Evolutionary conservation across 1,140 invertebrate genomes (phyloP), one percentile per base, ranked within the genome.

Genomic region (Piezodorus guildinii): DNA sequence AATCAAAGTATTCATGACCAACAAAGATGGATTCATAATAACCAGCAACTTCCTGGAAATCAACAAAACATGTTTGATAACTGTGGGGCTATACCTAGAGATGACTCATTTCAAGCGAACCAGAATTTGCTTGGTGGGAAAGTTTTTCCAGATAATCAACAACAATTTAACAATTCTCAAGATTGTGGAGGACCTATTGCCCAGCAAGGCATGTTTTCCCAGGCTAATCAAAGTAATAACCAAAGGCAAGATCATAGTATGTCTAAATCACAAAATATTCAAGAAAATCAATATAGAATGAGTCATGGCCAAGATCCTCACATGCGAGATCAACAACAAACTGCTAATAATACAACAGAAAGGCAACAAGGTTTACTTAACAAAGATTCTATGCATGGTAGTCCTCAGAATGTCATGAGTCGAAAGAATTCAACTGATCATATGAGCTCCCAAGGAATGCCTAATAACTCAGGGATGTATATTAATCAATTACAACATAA

Each of bases 1-100:
- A 56, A 56, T 56, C 52, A 21, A 56, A 56, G 23, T 56, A 17
- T 49, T 49, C 52, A 19, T 56, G 52, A 56, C 23, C 17, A 16
- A 39, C 34, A 39, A 25, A 21, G 23, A 15, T 56, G 52, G 46
- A 49, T 49, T 19, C 52, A 56, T 25, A 25, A 23, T 25, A 21
- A 25, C 23, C 17, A 25, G 5, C 10, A 56, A 56, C 52, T 19
- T 15, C 17, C 52, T 14, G 23, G 16, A 3, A 6, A 1, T 56
- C 52, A 56, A 25, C 52, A 56, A 25, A 56, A 56, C 23, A 25
- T 25, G 10, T 56, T 23, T 56, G 52, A 56, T 39, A 39, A 39
- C 12, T 10, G 34, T 39, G 34, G 34, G 12, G 12, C 6, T 39
- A 39, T 39, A 39, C 9, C 34, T 39, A 39, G 34, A 39, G 34